Evolutionary conservation across 2,113 vertebrate species (phyloP).

Genomic region (Solea senegalensis): DNA sequence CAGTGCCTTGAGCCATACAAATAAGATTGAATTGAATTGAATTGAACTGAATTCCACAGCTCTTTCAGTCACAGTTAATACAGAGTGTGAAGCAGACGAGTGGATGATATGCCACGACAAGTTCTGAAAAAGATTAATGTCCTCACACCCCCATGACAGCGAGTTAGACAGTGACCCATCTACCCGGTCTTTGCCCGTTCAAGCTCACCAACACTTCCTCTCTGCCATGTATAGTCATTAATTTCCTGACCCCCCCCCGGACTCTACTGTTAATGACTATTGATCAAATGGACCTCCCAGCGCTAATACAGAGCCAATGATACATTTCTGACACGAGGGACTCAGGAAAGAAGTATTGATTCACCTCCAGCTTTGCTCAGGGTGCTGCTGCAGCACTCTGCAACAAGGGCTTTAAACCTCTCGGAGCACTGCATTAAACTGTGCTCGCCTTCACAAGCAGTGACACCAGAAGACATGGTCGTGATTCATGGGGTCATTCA

Average conservation of each 20-base stretch:
- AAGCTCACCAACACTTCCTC: conserved; percentile 34
- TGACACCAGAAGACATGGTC: conserved; percentile 9
- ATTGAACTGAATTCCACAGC: no score
- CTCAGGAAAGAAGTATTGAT: conserved; percentile 70
- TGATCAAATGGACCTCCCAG: conserved; percentile 76
- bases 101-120: conserved; percentile 11
- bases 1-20: no score
- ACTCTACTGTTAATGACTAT: conserved; percentile 76
- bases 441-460: conserved; percentile 18
- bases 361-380: conserved; percentile 43
- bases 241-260: conserved; percentile 68
- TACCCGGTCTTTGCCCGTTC: conserved; percentile 17
- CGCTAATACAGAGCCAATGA: conserved; percentile 79
- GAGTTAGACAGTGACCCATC: conserved; percentile 46
- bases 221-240: conserved; percentile 51
- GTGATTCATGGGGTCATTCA: conserved; percentile 11
- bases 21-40: no score
- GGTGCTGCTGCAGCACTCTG: conserved; percentile 38
- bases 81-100: conserved; percentile 7
- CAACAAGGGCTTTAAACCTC: conserved; percentile 41
- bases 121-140: conserved; percentile 24
- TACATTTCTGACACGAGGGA: conserved; percentile 68
- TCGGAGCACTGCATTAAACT: conserved; percentile 32
- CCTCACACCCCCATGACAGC: conserved; percentile 20
- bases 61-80: background rate